Base-by-base conservation (phyloP, 1,140 invertebrate genomes). In the Pseudachorutes palmiensis region DNA sequence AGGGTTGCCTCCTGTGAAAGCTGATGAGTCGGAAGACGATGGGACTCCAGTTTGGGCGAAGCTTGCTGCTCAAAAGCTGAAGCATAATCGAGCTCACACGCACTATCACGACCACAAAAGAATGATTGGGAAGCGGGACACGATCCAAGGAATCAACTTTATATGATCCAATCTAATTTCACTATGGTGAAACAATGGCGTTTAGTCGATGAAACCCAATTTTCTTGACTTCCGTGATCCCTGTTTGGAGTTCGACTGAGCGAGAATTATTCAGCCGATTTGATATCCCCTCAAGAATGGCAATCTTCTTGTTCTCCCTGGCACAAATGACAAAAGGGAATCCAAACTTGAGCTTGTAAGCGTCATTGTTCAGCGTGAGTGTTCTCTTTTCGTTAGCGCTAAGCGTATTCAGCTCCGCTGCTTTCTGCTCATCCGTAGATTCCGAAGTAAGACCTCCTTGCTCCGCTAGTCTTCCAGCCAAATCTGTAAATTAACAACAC, bases 261-360 rank as follows among this genome's bases (percentile, higher is more conserved):
- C 66, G 72, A 2, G 78, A 75, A 74, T 87, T 86, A 41, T 81
- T 73, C 57, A 85, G 78, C 70, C 87, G 77, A 1, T 68, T 69
- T 69, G 82, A 76, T 14, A 88, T 76, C 41, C 82, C 82, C 33
- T 79, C 75, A 30, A 87, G 77, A 68, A 88, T 86, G 1, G 82
- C 80, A 32, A 80, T 76, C 26, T 84, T 80, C 75, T 85, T 85
- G 72, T 87, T 87, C 79, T 84, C 80, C 68, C 85, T 79, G 5
- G 82, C 86, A 75, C 85, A 87, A 60, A 87, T 85, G 31, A 88
- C 83, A 77, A 87, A 88, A 3, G 87, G 86, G 76, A 87, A 87
- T 36, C 82, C 82, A 78, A 87, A 87, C 73, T 86, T 87, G 24
- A 77, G 74, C 76, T 82, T 84, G 72, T 88, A 88, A 65, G 77